Evolutionary conservation across 2,888 invertebrate genomes (phyloP).

Genomic region (Dicyrtoma fusca): DNA sequence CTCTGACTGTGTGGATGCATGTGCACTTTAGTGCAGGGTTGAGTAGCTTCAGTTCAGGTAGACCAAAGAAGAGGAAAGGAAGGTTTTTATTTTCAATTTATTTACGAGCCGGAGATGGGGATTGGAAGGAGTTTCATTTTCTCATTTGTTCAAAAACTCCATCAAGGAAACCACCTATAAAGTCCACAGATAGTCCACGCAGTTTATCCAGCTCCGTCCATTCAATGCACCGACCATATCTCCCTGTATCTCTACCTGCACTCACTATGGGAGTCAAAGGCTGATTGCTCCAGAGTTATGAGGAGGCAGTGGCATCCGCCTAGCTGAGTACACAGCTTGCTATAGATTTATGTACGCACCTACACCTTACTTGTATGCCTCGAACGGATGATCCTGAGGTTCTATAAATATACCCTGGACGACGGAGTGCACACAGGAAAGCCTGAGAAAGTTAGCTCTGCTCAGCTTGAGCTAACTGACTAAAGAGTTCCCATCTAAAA

Average conservation of each 20-base stretch:
- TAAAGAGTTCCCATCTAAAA: neutral
- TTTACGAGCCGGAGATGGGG: slow-evolving; percentile 27
- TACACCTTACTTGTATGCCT: no score
- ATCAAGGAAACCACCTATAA: slow-evolving; percentile 5
- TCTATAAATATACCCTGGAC: neutral
- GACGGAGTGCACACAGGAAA: neutral
- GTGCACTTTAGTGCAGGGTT: slow-evolving; percentile 3
- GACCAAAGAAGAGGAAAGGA: slow-evolving; percentile 17
- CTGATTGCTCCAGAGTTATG: no score
- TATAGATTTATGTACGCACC: no score
- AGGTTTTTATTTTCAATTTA: slow-evolving; percentile 33
- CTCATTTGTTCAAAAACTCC: neutral
- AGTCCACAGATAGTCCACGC: neutral
- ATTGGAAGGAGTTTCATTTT: slow-evolving; percentile 5
- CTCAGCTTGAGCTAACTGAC: no score
- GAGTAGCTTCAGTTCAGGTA: slow-evolving; percentile 26
- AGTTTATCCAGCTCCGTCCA: neutral
- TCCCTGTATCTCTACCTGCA: no score
- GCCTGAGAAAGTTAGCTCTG: neutral
- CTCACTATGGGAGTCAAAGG: no score
- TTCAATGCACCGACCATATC: no score
- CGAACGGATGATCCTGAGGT: no score
- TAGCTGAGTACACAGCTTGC: no score
- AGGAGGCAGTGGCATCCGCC: no score
- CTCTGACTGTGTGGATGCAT: neutral